These are phyloP conservation scores for Allolobophora icterica DNA, from an alignment of 2,888 invertebrate species.

Conservation along the genomic window DNA sequence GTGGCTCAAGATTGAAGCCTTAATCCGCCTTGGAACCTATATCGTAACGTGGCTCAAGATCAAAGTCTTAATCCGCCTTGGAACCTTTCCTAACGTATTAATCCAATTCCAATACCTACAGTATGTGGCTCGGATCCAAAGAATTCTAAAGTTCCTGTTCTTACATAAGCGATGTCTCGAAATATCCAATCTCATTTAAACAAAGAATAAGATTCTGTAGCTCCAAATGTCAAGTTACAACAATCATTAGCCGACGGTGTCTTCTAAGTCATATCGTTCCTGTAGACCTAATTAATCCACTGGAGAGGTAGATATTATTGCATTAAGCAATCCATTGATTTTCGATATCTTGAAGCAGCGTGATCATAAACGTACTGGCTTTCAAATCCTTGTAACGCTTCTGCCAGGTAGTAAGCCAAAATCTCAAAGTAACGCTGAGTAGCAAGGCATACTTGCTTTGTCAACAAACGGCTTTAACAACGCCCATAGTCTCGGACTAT, in stretches of 20 bases:
- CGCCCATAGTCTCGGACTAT: background rate
- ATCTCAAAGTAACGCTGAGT: background rate
- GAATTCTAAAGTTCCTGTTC: no score
- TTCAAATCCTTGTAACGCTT: no score
- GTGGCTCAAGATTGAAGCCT: background rate
- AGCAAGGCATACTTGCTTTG: background rate
- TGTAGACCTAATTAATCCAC: background rate
- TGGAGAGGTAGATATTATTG: background rate
- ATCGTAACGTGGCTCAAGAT: background rate
- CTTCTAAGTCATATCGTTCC: background rate
- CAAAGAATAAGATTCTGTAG: background rate
- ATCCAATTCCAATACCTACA: no score
- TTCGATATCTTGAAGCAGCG: background rate
- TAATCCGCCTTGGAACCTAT: background rate
- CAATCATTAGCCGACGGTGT: background rate
- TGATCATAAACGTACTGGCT: no score
- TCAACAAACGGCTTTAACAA: background rate
- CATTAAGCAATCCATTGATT: background rate
- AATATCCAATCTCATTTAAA: background rate
- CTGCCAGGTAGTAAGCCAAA: background rate
- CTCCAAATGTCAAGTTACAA: background rate
- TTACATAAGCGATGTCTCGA: no score
- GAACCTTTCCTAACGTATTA: background rate
- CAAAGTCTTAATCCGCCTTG: no score
- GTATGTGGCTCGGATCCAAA: no score